Evolutionary conservation across 2,113 vertebrate genomes (phyloP), one percentile per base, ranked within the genome.

Genomic region (Oxyura jamaicensis): DNA sequence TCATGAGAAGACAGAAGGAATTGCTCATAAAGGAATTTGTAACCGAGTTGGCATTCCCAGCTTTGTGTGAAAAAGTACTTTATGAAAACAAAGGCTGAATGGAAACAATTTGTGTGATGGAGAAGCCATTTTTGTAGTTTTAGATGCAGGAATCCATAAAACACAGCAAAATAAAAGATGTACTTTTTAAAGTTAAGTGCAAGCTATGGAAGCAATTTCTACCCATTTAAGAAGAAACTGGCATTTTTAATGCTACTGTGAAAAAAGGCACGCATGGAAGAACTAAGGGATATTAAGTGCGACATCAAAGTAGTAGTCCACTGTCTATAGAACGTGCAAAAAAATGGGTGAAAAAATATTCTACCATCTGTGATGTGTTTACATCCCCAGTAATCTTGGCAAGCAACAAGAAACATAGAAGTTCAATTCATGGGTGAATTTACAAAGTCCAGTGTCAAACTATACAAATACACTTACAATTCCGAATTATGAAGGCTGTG

Each of bases 41-140:
- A 91, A 94, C 13, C 33, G 26, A 50, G 44, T 35, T 74, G 55
- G 52, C 35, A 53, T 33, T 84, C 35, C 29, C 39, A 86, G 75
- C 41, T 86, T 68, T 73, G 33, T 62, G 28, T 28, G 21, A 75
- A 86, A 82, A 94, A 46, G 5, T 58, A 48, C 33, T 73, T 88
- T 19, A 69, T 71, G 12, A 84, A 88, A 86, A 76, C 36, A 84
- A 92, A 78, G 12, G 35, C 60, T 72, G 28, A 96, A 86, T 3
- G 26, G 62, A 86, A 90, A 36, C n/a, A 42, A 33, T 48, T 29
- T 65, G 19, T 35, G 78, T 62, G 26, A 72, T 3, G 0, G n/a
- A 82, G 6, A 71, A 83, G 21, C 2, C 5, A 59, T 71, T 67
- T 93, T 28, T 39, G 66, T 71, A 59, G 7, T 35, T 67, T 59